Evolutionary conservation across 2,113 vertebrate genomes (phyloP), one percentile per base, ranked within the genome.

Genomic region (Rhadina sibilatrix): DNA sequence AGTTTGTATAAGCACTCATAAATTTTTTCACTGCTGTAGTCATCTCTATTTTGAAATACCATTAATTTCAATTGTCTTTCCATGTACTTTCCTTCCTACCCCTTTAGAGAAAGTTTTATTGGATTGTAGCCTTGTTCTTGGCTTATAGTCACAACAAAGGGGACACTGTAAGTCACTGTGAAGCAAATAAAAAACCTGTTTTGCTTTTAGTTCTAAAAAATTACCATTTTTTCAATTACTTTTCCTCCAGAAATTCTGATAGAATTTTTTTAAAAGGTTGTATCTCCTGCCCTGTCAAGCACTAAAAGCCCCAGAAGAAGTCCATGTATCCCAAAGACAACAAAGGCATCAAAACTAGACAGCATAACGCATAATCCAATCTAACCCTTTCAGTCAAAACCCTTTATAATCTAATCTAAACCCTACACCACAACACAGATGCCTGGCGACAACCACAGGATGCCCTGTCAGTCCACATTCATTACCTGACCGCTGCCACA

Each of bases 131-230:
- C 22, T 28, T 69, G 2, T 6, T 84, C 38, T 46, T 6, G 2
- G 11, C 33, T 83, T 83, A 25, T 6, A 42, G 42, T 46, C 2
- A 0, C 12, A 70, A 33, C 31, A 46, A 54, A 63, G 30, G 23
- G 52, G 33, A 63, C 3, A 15, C 8, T 30, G 3, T 15, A 47
- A 4, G 5, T 11, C 1, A 0, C 2, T 49, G 12, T 40, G 72
- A 83, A 81, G 24, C 38, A 61, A 76, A 10, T 8, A 66, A 64
- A 50, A 79, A 5, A 40, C 1, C 31, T 4, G 37, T 12, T 71
- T 79, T 80, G 25, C 10, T 68, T 86, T 56, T 35, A 68, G 24
- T 49, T 87, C 52, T 65, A 74, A 66, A 79, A 79, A 66, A 18
- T 11, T 5, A 30, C 4, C 2, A 13, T 16, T 57, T 65, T 35